Base-by-base conservation (phyloP, 2,797 vertebrate genomes). In the Pempheris klunzingeri region DNA sequence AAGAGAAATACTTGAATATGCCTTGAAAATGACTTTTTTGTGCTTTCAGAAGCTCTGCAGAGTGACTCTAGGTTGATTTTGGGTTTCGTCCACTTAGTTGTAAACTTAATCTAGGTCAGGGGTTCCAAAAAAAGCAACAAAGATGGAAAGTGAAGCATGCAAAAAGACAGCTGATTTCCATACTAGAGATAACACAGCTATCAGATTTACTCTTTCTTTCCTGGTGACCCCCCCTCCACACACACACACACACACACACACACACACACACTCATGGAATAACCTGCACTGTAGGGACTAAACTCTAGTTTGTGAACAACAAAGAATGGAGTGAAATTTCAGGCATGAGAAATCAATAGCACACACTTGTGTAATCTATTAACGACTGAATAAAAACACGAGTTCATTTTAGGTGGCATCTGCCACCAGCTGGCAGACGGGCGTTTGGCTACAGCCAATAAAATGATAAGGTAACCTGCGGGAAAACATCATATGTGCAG, bases 401-500 rank as follows among this genome's bases (percentile, higher is more conserved):
- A 65, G 5, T 73, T 72, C 10, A 28, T 39, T 63, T 71, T 1
- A 24, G 52, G 47, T 34, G 22, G 24, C 38, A 43, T 28, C 49
- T 32, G 49, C 20, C 53, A 67, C 50, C 46, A 60, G 32, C 52
- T 66, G 72, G 50, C 38, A 77, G 75, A 8, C 18, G 61, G 22
- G 22, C 46, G 65, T 59, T 6, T 26, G 55, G 62, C 41, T 3
- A 2, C 32, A 74, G 81, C 54, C 72, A 90, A 76, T 80, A 81
- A 81, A 73, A 52, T 46, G 61, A 83, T 57, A 84, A 74, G 76
- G 39, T 58, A 58, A 59, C 28, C 79, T 78, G 67, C 65, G 74
- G 66, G 69, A 81, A 77, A 82, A 84, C 44, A 73, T 84, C 72
- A 67, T 78, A 80, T 77, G 82, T 66, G 81, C 20, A 60, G 79